Evolutionary conservation across 2,113 vertebrate genomes (phyloP), one percentile per base, ranked within the genome.

Genomic region (Nibea coibor): DNA sequence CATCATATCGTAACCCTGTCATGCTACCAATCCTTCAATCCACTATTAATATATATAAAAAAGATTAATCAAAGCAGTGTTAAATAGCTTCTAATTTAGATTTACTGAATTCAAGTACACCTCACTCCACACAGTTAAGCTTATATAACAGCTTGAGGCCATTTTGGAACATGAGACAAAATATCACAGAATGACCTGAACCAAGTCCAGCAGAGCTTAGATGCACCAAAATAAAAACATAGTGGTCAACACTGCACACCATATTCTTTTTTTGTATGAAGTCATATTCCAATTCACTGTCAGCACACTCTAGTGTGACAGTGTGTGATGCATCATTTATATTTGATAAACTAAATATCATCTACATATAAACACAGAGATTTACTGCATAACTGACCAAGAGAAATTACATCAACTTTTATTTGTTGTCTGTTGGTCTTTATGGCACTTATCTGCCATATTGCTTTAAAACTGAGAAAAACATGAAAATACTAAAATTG

Each of bases 181-280:
- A 45, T 39, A 57, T 74, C 58, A 35, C 51, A 31, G 26, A n/a
- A 61, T 77, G 69, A 71, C 69, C 61, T 64, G 16, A 62, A 53
- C 45, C 42, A 28, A 45, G 61, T 75, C 75, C 75, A 79, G 61
- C 74, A 42, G 65, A 67, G 83, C 56, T 81, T 73, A 64, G 63
- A 24, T 63, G 73, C 68, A 56, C 83, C 24, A 0, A 12, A 50
- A 47, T 35, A 4, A n/a, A 56, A 68, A 43, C n/a, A 9, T 20
- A 70, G 17, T n/a, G 0, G 10, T 74, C 47, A 69, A 39, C 22
- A 39, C 2, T 24, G 69, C 24, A 80, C 80, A 24, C 26, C 10
- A n/a, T 69, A 74, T 76, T 74, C 70, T 31, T 26, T 20, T 47
- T 19, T 31, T 69, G 43, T n/a, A 64, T 72, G 5, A 75, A 54